Base-by-base conservation (phyloP, 1,140 invertebrate genomes). In the Cherax quadricarinatus region DNA sequence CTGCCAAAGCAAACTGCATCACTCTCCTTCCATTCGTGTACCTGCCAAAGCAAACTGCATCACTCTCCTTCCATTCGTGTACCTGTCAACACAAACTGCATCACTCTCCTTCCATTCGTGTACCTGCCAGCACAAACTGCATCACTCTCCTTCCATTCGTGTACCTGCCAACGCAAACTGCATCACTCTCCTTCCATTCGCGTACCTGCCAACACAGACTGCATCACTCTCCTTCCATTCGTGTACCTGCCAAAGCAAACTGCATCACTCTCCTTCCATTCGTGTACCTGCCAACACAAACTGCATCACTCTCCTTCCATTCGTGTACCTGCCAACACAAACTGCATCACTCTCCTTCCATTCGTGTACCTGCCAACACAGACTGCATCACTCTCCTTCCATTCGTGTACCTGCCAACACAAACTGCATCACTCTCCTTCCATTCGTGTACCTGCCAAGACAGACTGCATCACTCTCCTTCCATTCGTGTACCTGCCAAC, bases 1-100 rank as follows among this genome's bases (percentile, higher is more conserved):
- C 89, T 91, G 89, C 18, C 3, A 70, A 57, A 0, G 78, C 10
- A 78, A 51, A 6, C 21, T 9, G 16, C 62, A 18, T 80, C 51
- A 41, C 83, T 84, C 5, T 91, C 89, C 60, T 91, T 75, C 89
- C 89, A 91, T 78, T 91, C 89, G 78, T 91, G 89, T 3, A 91
- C 84, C 89, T 91, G 89, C 18, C 3, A 70, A 57, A 0, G 78
- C 10, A 78, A 51, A 6, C 21, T 9, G 16, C 62, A 18, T 80
- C 51, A 41, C 83, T 84, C 5, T 91, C 89, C 60, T 91, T 75
- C 89, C 89, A 91, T 78, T 91, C 89, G 78, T 91, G 89, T 3
- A 91, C 84, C 89, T 91, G 89, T 14, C 3, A 70, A 57, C 4
- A 85, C 10, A 78, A 51, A 6, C 21, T 9, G 16, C 62, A 18